Conservation (phyloP, 2,888 invertebrate species). For the Celastrina argiolus region DNA sequence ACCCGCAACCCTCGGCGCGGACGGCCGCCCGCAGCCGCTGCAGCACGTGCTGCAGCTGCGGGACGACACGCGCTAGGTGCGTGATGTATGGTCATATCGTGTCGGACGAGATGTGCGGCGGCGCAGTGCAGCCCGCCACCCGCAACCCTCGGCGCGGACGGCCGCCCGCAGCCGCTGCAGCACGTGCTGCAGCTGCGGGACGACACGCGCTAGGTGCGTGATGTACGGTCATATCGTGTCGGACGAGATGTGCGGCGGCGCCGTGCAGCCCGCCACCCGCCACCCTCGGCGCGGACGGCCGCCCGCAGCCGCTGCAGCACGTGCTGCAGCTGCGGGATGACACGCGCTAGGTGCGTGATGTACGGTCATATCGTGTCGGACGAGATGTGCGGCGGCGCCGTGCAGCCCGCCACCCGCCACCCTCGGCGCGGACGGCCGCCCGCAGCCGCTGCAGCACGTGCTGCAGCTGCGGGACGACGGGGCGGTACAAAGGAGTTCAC, state of each 20-base stretch:
- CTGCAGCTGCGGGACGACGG: slow-evolving; percentile 86
- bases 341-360: no score
- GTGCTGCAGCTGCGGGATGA: slow-evolving; percentile 88
- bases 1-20: slow-evolving; percentile 88
- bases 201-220: slow-evolving; percentile 69
- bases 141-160: slow-evolving; percentile 93
- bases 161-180: slow-evolving; percentile 90
- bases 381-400: slow-evolving; percentile 88
- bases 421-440: slow-evolving; percentile 93
- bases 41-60: slow-evolving; percentile 92
- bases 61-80: slow-evolving; percentile 78
- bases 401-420: slow-evolving; percentile 93
- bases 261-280: slow-evolving; percentile 93
- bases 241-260: slow-evolving; percentile 89
- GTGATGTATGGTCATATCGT: no score
- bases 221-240: no score
- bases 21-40: slow-evolving; percentile 92
- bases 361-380: no score
- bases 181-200: slow-evolving; percentile 92
- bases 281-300: slow-evolving; percentile 93
- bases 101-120: slow-evolving; percentile 91
- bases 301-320: slow-evolving; percentile 91
- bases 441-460: slow-evolving; percentile 92
- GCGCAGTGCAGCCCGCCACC: slow-evolving; percentile 92
- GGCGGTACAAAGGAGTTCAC: no score